Evolutionary conservation across 2,113 vertebrate genomes (phyloP).

Genomic region (Oxygymnocypris stewartii): DNA sequence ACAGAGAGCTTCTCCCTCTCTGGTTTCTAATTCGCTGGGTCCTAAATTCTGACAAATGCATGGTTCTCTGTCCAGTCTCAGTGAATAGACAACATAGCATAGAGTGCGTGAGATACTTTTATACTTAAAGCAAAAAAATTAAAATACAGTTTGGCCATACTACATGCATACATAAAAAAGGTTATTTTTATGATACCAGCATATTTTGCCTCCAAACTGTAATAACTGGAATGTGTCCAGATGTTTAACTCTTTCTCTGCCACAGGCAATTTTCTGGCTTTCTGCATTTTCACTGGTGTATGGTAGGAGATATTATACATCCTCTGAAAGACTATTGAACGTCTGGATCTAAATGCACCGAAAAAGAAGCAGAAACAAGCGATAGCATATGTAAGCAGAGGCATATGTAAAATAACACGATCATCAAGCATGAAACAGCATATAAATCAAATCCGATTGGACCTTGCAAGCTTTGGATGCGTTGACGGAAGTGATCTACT

Average conservation of each 20-base stretch:
- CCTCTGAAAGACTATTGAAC: too few relatives aligned
- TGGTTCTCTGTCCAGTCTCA: background rate
- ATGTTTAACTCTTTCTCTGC: background rate
- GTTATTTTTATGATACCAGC: background rate
- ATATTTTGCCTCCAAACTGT: background rate
- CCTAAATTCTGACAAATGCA: constrained; percentile 16
- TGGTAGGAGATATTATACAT: too few relatives aligned
- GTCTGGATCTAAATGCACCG: too few relatives aligned
- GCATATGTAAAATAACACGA: too few relatives aligned
- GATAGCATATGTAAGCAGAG: too few relatives aligned
- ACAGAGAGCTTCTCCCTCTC: background rate
- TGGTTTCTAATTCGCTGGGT: constrained; percentile 35
- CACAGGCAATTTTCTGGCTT: too few relatives aligned
- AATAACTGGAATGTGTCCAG: background rate
- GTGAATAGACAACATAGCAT: background rate
- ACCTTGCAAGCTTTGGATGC: background rate
- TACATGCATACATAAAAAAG: too few relatives aligned
- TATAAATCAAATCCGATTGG: too few relatives aligned
- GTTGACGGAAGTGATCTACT: too few relatives aligned
- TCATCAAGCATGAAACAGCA: too few relatives aligned
- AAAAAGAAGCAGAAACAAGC: background rate
- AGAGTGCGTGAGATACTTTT: background rate
- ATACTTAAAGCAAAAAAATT: background rate
- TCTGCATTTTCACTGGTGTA: too few relatives aligned
- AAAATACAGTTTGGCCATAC: too few relatives aligned